phyloP scores from a whole-genome alignment of 2,888 invertebrate genomes.

The Imbricaverruca yamaguchii region DNA sequence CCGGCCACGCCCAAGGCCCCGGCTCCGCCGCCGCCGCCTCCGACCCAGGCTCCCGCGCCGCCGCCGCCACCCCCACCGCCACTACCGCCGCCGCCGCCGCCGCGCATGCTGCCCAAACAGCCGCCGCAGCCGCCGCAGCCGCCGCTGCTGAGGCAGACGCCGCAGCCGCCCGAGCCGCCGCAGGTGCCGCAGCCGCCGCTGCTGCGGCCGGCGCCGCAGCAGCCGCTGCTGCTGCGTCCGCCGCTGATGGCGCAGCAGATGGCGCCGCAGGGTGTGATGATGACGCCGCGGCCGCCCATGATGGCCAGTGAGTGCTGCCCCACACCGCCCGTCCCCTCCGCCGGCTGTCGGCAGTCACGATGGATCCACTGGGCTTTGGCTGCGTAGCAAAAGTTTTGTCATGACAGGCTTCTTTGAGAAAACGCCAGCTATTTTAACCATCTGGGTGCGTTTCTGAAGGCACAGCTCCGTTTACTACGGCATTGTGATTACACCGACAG shows the following conservation, averaged over 20 bases:
- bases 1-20: conserved; percentile 33
- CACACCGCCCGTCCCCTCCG: conserved; percentile 25
- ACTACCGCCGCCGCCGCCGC: conserved; percentile 26
- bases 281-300: conserved; percentile 32
- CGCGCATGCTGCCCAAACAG: conserved; percentile 36
- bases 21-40: conserved; percentile 40
- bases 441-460: too few species aligned
- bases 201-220: conserved; percentile 34
- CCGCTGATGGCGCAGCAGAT: background rate
- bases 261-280: conserved; percentile 32
- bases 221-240: conserved; percentile 31
- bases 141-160: conserved; percentile 26
- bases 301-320: conserved; percentile 29
- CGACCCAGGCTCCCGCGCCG: conserved; percentile 41
- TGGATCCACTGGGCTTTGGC: too few species aligned
- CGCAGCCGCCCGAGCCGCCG: conserved; percentile 33
- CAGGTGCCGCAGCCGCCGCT: conserved; percentile 36
- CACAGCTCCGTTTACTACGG: too few species aligned
- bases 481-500: too few species aligned
- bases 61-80: conserved; percentile 31
- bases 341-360: too few species aligned
- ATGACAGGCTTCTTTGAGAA: conserved; percentile 1
- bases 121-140: conserved; percentile 39
- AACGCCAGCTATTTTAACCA: too few species aligned
- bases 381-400: conserved; percentile 27